Evolutionary conservation across 2,113 vertebrate genomes (phyloP).

Genomic region (Myodes glareolus): DNA sequence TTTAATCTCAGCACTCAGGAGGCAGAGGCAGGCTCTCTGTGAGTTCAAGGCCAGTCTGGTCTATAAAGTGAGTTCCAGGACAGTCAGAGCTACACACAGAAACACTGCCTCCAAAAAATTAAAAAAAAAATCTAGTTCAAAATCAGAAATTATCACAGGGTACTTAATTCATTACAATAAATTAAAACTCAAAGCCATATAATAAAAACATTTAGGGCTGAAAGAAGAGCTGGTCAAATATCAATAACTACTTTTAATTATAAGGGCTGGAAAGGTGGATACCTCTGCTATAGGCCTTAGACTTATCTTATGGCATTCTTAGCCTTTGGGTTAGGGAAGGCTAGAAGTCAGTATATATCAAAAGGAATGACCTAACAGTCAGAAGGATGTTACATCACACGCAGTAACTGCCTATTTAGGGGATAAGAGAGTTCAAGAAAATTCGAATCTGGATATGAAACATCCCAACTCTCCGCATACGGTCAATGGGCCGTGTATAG

Average conservation of each 20-base stretch:
- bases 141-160: not conserved
- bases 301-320: not conserved
- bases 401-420: not conserved
- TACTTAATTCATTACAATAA: not conserved
- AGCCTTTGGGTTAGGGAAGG: not conserved
- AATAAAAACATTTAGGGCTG: conserved; percentile 12
- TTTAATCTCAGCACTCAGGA: not conserved
- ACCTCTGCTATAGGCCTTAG: not conserved
- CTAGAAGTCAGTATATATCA: not conserved
- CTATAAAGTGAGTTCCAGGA: not conserved
- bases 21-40: not conserved
- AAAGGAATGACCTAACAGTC: not conserved
- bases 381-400: not conserved
- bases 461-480: not conserved
- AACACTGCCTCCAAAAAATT: not conserved
- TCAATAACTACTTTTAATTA: not conserved
- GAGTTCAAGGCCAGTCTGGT: not conserved
- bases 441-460: not conserved
- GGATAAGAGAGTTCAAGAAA: not conserved
- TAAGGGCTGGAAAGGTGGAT: not conserved
- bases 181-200: conserved; percentile 3
- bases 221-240: not conserved
- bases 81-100: not conserved
- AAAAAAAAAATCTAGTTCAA: not conserved
- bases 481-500: not conserved